Percentiles rank a stretch among this genome's conserved stretches.
Evolutionary conservation across 2,888 invertebrate species (phyloP).

Genomic region (Pseudeuparius sepicola): DNA sequence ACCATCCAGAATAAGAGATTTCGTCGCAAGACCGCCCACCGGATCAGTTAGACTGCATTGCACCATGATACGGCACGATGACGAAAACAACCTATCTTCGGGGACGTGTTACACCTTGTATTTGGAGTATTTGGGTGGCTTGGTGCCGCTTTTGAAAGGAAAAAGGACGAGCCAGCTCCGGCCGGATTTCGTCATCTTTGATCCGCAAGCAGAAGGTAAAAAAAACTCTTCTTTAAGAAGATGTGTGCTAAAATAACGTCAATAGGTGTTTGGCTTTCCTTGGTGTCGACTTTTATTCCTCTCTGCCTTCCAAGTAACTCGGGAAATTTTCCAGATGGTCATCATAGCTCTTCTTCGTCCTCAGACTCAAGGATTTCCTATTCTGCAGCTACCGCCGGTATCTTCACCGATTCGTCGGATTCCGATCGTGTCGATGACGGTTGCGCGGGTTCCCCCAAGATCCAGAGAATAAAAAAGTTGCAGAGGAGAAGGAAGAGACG

Average conservation of each 20-base stretch:
- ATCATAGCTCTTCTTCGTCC: conserved; percentile 31
- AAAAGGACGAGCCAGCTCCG: conserved; percentile 92
- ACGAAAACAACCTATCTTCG: conserved; percentile 58
- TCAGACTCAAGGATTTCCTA: conserved; percentile 46
- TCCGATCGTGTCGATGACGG: conserved; percentile 58
- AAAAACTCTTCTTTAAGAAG: too few species aligned
- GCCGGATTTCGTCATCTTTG: conserved; percentile 96
- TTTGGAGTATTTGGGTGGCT: conserved; percentile 89
- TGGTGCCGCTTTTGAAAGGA: conserved; percentile 92
- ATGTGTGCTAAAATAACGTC: too few species aligned
- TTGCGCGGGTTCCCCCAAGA: conserved; percentile 72
- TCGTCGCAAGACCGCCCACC: conserved; percentile 85
- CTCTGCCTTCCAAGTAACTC: too few species aligned
- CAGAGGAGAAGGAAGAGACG: neutral
- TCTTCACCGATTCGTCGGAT: conserved; percentile 54
- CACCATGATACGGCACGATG: conserved; percentile 92
- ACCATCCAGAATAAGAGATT: conserved; percentile 74
- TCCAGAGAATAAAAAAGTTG: conserved; percentile 59
- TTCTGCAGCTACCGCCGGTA: conserved; percentile 40
- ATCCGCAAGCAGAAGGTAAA: conserved; percentile 73
- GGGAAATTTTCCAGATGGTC: conserved; percentile 30
- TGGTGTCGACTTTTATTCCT: too few species aligned
- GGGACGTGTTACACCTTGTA: conserved; percentile 82
- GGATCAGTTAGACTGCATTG: conserved; percentile 85
- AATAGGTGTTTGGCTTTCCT: too few species aligned